Evolutionary conservation across 2,113 vertebrate genomes (phyloP).

Genomic region (Dissostichus mawsoni): DNA sequence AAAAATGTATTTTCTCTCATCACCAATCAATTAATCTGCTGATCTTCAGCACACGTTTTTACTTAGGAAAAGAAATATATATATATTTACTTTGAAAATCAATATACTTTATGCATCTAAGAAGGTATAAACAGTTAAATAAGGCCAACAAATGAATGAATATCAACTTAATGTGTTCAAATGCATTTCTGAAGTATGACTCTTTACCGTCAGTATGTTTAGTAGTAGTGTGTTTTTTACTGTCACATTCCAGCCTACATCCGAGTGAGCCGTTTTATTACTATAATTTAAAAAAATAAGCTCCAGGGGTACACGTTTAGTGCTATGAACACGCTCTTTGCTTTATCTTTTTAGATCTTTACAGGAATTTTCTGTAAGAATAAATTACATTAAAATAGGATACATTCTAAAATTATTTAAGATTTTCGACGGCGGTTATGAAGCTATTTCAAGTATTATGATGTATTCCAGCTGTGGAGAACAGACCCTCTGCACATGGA

Average conservation of each 20-base stretch:
- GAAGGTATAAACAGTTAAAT: neutral
- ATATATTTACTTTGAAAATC: neutral
- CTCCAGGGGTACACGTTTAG: neutral
- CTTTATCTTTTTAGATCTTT: neutral
- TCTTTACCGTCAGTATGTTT: neutral
- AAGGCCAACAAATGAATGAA: neutral
- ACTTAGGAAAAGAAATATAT: neutral
- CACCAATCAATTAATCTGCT: neutral
- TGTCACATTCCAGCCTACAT: constrained; percentile 6
- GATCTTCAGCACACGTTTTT: neutral
- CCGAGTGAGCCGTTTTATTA: neutral
- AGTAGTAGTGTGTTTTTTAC: neutral
- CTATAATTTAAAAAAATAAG: neutral
- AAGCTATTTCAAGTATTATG: constrained; percentile 4
- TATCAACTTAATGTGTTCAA: neutral
- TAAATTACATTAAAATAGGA: too few relatives aligned
- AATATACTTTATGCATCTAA: neutral
- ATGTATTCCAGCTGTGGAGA: neutral
- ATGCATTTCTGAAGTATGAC: neutral
- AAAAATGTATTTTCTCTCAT: neutral
- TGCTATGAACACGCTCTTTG: neutral
- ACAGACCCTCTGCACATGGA: neutral
- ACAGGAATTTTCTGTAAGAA: neutral
- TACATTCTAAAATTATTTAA: too few relatives aligned
- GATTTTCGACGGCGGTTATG: neutral